These are phyloP conservation scores for Copidosoma floridanum DNA, from an alignment of 1,140 invertebrate species.

Conservation along the genomic window DNA sequence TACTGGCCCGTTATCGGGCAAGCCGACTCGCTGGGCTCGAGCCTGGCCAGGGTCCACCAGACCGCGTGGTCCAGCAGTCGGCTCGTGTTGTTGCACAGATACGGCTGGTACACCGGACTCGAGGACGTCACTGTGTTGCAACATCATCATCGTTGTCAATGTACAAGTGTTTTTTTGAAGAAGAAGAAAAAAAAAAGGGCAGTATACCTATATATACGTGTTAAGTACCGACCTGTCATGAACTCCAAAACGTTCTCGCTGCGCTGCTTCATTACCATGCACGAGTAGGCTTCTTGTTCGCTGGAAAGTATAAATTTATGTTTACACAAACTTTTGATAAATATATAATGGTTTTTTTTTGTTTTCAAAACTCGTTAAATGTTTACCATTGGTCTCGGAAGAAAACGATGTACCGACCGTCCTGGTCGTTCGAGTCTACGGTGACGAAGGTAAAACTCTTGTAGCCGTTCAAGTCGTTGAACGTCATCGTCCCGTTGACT, in stretches of 20 bases:
- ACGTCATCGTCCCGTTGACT: conserved; percentile 62
- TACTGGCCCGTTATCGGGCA: conserved; percentile 73
- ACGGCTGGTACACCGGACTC: conserved; percentile 41
- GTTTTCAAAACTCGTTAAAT: conserved; percentile 13
- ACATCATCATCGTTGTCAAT: no score
- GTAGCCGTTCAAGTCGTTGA: conserved; percentile 65
- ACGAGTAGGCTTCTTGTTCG: conserved; percentile 66
- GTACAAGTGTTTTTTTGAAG: no score
- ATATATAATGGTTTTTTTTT: conserved; percentile 21
- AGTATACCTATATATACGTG: not conserved
- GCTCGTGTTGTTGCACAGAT: conserved; percentile 51
- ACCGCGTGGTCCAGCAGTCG: conserved; percentile 38
- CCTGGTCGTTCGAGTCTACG: conserved; percentile 52
- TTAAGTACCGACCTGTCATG: conserved; percentile 38
- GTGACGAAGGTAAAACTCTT: conserved; percentile 66
- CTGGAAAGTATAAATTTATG: conserved; percentile 54
- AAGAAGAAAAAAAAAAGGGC: no score
- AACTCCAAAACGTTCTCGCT: conserved; percentile 69
- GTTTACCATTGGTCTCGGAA: conserved; percentile 51
- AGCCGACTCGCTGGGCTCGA: conserved; percentile 58
- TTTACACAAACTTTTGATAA: conserved; percentile 4
- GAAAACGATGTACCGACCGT: conserved; percentile 50
- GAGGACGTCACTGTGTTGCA: conserved; percentile 38
- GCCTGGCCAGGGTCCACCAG: conserved; percentile 64
- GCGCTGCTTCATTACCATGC: conserved; percentile 64